Conservation (phyloP, 2,113 vertebrate genomes). For the Lethenteron reissneri region DNA sequence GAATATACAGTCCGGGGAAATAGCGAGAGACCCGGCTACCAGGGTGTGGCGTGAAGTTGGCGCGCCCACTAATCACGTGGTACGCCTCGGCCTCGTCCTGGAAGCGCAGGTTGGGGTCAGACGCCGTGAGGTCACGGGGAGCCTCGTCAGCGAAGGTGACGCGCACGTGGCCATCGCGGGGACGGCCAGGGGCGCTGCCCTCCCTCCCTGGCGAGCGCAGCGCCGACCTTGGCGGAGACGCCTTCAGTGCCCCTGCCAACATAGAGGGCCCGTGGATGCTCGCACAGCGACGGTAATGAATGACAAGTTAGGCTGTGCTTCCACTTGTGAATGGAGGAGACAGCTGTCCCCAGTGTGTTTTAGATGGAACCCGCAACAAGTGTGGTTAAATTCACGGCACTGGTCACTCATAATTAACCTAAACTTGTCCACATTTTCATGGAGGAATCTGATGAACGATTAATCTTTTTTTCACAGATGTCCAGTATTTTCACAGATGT, state of each 20-base stretch:
- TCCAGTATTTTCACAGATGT: too few relatives aligned
- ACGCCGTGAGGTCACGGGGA: constrained; percentile 13
- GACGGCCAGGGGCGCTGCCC: background rate
- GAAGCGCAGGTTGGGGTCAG: constrained; percentile 10
- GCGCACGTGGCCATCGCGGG: constrained; percentile 10
- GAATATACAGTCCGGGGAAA: too few relatives aligned
- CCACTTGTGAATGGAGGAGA: background rate
- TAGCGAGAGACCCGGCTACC: constrained; percentile 12
- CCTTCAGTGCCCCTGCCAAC: constrained; percentile 8
- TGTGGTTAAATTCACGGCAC: too few relatives aligned
- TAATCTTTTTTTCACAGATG: too few relatives aligned
- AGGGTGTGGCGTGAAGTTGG: constrained; percentile 22
- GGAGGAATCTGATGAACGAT: too few relatives aligned
- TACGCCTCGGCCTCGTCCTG: constrained; percentile 13
- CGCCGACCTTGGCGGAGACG: constrained; percentile 9
- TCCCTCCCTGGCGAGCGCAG: constrained; percentile 13
- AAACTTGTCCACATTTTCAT: too few relatives aligned
- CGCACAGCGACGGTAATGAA: constrained; percentile 11
- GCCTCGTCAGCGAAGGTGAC: constrained; percentile 18
- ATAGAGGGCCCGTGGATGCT: constrained; percentile 10
- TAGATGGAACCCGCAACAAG: too few relatives aligned
- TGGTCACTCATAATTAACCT: too few relatives aligned
- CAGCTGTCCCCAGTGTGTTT: too few relatives aligned
- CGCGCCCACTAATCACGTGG: constrained; percentile 11
- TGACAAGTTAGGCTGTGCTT: background rate